These are phyloP conservation scores for Amyelois transitella DNA, from an alignment of 1,140 invertebrate species.

Conservation along the genomic window DNA sequence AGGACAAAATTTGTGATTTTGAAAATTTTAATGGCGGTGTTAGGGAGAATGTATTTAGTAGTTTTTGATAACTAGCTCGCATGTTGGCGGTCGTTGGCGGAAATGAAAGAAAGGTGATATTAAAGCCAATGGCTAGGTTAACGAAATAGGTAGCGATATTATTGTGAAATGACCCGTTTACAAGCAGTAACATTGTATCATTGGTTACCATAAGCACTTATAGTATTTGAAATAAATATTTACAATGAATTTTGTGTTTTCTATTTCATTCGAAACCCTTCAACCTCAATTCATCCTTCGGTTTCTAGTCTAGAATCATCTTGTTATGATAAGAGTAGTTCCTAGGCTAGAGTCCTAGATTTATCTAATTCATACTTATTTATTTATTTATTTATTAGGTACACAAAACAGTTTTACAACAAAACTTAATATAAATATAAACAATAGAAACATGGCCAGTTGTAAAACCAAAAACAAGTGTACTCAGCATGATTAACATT, in stretches of 20 bases:
- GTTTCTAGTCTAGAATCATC: no score
- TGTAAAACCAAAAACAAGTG: no score
- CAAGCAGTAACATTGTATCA: conserved; percentile 63
- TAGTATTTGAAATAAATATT: conserved; percentile 74
- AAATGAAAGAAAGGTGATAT: conserved; percentile 47
- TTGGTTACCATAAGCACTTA: conserved; percentile 72
- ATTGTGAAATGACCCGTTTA: conserved; percentile 44
- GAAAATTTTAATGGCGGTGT: not conserved
- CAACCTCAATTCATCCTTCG: no score
- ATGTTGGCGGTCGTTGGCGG: conserved; percentile 34
- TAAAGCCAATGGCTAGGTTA: conserved; percentile 45
- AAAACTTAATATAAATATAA: no score
- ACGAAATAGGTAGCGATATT: conserved; percentile 43
- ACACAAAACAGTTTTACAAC: no score
- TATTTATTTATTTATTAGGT: no score
- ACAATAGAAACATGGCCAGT: no score
- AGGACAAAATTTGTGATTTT: not conserved
- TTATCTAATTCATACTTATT: no score
- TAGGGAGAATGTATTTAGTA: conserved; percentile 5
- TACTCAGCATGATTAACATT: no score
- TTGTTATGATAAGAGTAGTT: no score
- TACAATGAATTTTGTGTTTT: conserved; percentile 51
- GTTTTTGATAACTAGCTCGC: conserved; percentile 21
- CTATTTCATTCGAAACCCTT: not conserved
- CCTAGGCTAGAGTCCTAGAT: no score